phyloP scores from a whole-genome alignment of 2,797 vertebrate genomes.

The Thunnus albacares region DNA sequence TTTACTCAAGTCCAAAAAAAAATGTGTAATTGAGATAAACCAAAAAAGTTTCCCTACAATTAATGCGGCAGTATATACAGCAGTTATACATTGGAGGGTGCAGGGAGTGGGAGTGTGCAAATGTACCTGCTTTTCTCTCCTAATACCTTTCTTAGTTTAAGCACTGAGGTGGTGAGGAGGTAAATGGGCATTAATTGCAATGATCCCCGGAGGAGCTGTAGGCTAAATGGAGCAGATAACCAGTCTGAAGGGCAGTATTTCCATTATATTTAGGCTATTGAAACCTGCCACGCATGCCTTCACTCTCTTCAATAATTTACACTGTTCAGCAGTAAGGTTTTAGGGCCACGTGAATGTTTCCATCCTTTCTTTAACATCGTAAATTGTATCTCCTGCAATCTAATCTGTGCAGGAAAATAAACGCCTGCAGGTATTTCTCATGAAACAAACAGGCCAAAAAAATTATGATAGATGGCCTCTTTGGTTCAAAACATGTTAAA shows the following conservation, averaged over 20 bases:
- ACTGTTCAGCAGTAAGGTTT: neutral
- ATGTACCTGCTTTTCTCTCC: conserved; percentile 13
- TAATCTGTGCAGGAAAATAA: neutral
- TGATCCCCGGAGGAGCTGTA: conserved; percentile 24
- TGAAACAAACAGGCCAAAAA: neutral
- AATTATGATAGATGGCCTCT: neutral
- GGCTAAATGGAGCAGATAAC: conserved; percentile 51
- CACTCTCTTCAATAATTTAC: conserved; percentile 10
- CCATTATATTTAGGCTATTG: conserved; percentile 14
- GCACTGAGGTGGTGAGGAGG: conserved; percentile 15
- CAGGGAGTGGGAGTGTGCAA: neutral
- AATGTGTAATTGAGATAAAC: neutral
- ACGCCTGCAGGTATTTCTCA: neutral
- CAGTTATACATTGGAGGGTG: neutral
- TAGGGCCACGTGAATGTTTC: neutral
- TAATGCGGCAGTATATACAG: conserved; percentile 3
- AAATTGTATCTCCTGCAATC: neutral
- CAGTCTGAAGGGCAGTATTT: conserved; percentile 36
- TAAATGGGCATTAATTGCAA: conserved; percentile 45
- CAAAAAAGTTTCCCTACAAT: neutral
- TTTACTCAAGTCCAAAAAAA: neutral
- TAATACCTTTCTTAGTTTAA: conserved; percentile 17
- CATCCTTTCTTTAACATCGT: neutral
- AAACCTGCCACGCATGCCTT: conserved; percentile 3
- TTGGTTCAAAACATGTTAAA: neutral